Evolutionary conservation across 2,888 invertebrate genomes (phyloP).

Genomic region (Tuta absoluta): DNA sequence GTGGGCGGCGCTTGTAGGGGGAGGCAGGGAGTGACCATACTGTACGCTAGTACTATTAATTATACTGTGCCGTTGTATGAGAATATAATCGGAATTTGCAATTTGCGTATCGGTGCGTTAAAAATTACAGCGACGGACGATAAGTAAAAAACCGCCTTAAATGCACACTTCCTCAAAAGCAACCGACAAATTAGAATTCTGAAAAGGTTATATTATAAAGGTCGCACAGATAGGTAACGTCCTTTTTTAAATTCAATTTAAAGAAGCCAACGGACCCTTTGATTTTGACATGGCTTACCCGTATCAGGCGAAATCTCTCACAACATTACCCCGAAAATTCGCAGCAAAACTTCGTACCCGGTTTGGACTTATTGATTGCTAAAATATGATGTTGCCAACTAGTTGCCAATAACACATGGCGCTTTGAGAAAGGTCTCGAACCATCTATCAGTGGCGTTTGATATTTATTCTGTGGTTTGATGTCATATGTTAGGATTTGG

Average conservation of each 20-base stretch:
- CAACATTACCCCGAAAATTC: slow-evolving; percentile 14
- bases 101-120: no score
- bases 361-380: slow-evolving; percentile 17
- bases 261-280: background rate
- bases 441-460: slow-evolving; percentile 40
- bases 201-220: background rate
- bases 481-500: slow-evolving; percentile 34
- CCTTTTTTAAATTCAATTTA: background rate
- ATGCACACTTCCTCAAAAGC: no score
- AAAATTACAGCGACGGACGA: no score
- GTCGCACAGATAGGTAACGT: background rate
- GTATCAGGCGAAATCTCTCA: slow-evolving; percentile 3
- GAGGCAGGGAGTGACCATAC: no score
- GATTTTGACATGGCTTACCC: slow-evolving; percentile 6
- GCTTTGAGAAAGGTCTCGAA: slow-evolving; percentile 38
- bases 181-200: background rate
- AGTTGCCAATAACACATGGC: slow-evolving; percentile 29
- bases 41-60: no score
- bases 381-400: slow-evolving; percentile 29
- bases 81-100: no score
- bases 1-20: no score
- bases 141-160: no score
- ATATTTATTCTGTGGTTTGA: no score
- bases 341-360: slow-evolving; percentile 17
- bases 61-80: no score